Conservation (phyloP, 2,888 invertebrate species). For the Frankliniella intonsa region DNA sequence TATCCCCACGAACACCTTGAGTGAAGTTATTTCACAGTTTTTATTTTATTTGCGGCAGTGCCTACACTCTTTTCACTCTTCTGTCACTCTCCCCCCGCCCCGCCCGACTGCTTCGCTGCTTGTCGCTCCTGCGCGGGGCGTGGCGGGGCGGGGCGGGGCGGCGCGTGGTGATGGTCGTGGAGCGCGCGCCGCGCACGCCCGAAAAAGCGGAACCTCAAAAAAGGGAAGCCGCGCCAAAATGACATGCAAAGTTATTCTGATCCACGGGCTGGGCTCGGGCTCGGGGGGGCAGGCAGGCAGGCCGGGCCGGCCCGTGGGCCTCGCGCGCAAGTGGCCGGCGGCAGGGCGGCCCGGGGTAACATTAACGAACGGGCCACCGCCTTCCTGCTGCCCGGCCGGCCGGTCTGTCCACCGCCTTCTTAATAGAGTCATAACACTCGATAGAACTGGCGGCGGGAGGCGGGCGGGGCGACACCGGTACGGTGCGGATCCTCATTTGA, state of each 20-base stretch:
- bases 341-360: not conserved
- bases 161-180: not conserved
- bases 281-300: not conserved
- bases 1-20: too few relatives aligned
- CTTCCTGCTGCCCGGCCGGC: not conserved
- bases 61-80: not conserved
- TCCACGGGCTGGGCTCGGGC: not conserved
- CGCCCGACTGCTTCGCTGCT: too few relatives aligned
- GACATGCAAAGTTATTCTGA: conserved; percentile 20
- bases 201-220: too few relatives aligned
- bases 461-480: not conserved
- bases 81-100: not conserved
- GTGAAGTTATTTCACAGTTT: too few relatives aligned
- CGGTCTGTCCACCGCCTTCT: not conserved
- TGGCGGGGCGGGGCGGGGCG: not conserved
- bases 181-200: not conserved
- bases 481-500: not conserved
- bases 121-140: not conserved
- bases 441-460: conserved; percentile 8
- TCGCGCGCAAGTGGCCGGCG: not conserved
- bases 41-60: not conserved
- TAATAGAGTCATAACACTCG: conserved; percentile 26
- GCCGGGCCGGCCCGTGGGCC: not conserved
- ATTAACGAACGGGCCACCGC: not conserved
- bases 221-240: not conserved